phyloP scores from a whole-genome alignment of 37 sponge, comb jelly and placozoan species.

The Lycopodina hypogea region DNA sequence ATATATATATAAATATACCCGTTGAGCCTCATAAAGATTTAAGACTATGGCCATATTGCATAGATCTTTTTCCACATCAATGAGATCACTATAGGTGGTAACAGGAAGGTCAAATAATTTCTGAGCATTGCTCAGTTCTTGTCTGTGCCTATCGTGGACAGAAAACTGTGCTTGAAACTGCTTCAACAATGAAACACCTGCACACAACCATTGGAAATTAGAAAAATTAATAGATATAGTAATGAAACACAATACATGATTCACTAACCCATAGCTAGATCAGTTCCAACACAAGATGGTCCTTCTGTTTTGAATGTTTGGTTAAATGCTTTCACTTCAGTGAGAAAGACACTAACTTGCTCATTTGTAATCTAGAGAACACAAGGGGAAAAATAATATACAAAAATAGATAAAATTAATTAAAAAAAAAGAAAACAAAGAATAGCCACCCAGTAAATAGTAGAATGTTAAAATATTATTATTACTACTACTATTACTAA shows the following conservation, averaged over 20 bases:
- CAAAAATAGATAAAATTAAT: too few relatives aligned
- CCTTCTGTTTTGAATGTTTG: slow-evolving; percentile 83
- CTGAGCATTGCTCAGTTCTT: slow-evolving; percentile 96
- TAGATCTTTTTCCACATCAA: slow-evolving; percentile 86
- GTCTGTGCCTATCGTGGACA: slow-evolving; percentile 70
- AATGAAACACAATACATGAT: not conserved
- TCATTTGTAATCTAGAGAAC: slow-evolving; percentile 75
- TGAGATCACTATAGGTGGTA: slow-evolving; percentile 84
- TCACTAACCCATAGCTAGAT: slow-evolving; percentile 82
- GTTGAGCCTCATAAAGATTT: slow-evolving; percentile 88
- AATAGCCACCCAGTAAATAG: too few relatives aligned
- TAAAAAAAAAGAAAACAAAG: too few relatives aligned
- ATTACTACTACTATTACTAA: not conserved
- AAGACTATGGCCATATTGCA: slow-evolving; percentile 71
- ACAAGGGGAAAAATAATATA: too few relatives aligned
- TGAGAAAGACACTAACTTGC: slow-evolving; percentile 78
- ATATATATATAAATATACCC: slow-evolving; percentile 48
- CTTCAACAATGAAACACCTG: slow-evolving; percentile 75
- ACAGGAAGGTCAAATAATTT: slow-evolving; percentile 96
- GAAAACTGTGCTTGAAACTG: slow-evolving; percentile 69
- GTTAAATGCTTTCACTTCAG: slow-evolving; percentile 60
- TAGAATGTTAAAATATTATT: too few relatives aligned
- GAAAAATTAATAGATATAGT: not conserved
- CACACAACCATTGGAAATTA: too few relatives aligned
- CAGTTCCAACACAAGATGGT: slow-evolving; percentile 86